Base-by-base conservation (phyloP, 2,888 invertebrate species). In the Euplagia quadripunctaria region DNA sequence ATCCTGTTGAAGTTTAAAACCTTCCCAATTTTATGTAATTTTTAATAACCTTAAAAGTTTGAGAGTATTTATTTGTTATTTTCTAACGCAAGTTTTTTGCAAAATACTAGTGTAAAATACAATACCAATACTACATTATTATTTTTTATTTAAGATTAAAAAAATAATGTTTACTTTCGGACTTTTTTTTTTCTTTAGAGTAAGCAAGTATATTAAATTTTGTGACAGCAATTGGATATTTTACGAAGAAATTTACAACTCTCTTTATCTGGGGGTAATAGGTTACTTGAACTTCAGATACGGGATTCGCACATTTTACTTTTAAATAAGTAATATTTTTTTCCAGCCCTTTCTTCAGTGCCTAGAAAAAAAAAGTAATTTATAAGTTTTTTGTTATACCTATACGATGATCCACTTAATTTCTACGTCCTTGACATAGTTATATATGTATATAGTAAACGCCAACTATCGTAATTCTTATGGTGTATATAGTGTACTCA, bases 301-400 rank as follows among this genome's bases (percentile, higher is more conserved):
- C 3, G 0, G n/a, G 55, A 42, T 42, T 68, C n/a, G 55, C 55
- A 68, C 55, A 55, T 42, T 55, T 42, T 7, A 68, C 52, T 42
- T 14, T 55, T 55, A 68, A 55, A 42, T 55, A 68, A 43, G 52
- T 42, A 6, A 68, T 55, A 42, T 68, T 52, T 41, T n/a, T 68
- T 17, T 12, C n/a, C 42, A 68, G 17, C 0, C 12, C 11, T 42
- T 68, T 14, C 6, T 68, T 42, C 14, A 68, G 17, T n/a, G 41
- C 67, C 67, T 68, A 14, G 20, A 68, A 68, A 31, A 42, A n/a
- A 68, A 42, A 16, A 42, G 12, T 9, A 51, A 51, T 51, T n/a
- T 9, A 46, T 46, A 8, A 46, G 9, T 8, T 4, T 46, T 46
- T 46, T 46, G 31, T 31, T 31, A 31, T 31, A 31, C 2, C 31